Percentiles rank a stretch among this genome's conserved stretches.
These are phyloP conservation scores for Geopemphigus sp. DNA, from an alignment of 1,140 invertebrate genomes.

Conservation along the genomic window DNA sequence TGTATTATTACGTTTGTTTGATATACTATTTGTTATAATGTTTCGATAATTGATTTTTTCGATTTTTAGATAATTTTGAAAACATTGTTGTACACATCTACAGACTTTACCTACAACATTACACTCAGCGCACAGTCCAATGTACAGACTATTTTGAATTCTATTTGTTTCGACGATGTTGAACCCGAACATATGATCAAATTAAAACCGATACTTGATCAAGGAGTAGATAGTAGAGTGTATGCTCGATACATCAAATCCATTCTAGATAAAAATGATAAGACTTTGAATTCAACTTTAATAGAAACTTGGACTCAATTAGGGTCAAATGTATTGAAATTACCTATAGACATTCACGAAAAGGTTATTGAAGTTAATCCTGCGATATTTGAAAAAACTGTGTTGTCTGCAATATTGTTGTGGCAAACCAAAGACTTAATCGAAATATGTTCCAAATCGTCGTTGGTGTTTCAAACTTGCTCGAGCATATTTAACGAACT, in stretches of 20 bases:
- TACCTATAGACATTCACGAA: conserved; percentile 28
- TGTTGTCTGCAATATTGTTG: background rate
- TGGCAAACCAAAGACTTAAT: background rate
- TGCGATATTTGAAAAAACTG: conserved; percentile 39
- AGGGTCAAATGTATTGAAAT: conserved; percentile 4
- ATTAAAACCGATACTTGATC: background rate
- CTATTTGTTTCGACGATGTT: conserved; percentile 4
- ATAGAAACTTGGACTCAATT: conserved; percentile 18
- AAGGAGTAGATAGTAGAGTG: background rate
- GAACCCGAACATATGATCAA: background rate
- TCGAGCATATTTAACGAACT: conserved; percentile 39
- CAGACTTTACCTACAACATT: background rate
- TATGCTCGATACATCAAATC: background rate
- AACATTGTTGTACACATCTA: conserved; percentile 11
- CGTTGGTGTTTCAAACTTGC: conserved; percentile 18
- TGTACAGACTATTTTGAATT: background rate
- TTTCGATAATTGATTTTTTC: background rate
- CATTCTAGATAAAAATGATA: conserved; percentile 27
- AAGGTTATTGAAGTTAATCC: background rate
- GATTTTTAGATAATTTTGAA: conserved; percentile 16
- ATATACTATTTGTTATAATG: no score
- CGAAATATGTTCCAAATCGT: conserved; percentile 11
- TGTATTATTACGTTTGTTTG: no score
- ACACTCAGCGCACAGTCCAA: background rate
- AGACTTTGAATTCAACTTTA: conserved; percentile 13